These are phyloP conservation scores for Sylvilagus bachmani DNA, from an alignment of 2,113 vertebrate species.

Conservation along the genomic window DNA sequence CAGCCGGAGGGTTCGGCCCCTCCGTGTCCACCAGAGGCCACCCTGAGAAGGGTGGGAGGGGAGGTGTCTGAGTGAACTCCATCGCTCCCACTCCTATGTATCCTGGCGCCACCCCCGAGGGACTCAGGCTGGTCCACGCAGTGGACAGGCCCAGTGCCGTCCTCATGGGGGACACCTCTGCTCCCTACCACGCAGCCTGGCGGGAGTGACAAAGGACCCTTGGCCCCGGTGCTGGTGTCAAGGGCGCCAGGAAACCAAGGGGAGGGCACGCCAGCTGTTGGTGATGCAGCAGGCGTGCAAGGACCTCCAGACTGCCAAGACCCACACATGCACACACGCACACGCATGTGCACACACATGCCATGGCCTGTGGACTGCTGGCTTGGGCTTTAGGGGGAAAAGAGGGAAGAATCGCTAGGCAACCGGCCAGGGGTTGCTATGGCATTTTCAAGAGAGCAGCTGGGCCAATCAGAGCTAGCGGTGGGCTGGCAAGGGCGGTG, in stretches of 20 bases:
- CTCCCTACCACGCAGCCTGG: no score
- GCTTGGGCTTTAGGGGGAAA: conserved; percentile 89
- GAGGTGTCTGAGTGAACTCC: no score
- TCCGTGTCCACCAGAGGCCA: not conserved
- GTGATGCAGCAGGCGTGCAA: rapidly evolving
- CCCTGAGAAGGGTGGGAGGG: not conserved
- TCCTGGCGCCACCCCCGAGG: not conserved
- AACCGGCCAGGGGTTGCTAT: conserved; percentile 99
- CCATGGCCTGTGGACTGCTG: conserved; percentile 93
- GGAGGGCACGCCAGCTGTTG: no score
- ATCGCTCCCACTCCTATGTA: no score
- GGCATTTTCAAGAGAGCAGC: conserved; percentile 96
- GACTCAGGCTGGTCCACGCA: no score
- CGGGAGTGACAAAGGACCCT: not conserved
- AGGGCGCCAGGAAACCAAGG: no score
- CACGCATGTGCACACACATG: not conserved
- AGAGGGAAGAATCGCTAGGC: conserved; percentile 94
- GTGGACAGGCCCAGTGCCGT: no score
- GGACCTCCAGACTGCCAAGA: no score
- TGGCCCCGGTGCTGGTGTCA: not conserved
- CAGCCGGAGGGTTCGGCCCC: not conserved
- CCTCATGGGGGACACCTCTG: no score
- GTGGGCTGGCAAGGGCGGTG: conserved; percentile 91
- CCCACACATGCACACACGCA: not conserved
- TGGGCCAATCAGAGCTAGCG: conserved; percentile 97